phyloP scores from a whole-genome alignment of 2,797 vertebrate species.

The Poecilia wingei region DNA sequence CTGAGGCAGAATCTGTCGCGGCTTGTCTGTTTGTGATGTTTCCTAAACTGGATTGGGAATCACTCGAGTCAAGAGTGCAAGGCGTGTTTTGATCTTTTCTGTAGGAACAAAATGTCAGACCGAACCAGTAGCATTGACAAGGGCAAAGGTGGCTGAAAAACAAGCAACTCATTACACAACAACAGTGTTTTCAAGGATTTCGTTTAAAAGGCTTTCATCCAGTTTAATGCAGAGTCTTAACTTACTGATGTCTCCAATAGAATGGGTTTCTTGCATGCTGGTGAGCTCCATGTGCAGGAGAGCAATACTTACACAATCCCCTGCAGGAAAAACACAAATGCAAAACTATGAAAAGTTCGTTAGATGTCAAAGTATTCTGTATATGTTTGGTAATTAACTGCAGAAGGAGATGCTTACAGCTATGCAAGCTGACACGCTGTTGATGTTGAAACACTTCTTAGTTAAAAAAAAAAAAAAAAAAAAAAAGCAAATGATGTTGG shows the following conservation, averaged over 20 bases:
- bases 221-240: slow-evolving; percentile 36
- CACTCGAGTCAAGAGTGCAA: slow-evolving; percentile 15
- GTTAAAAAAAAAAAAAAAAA: background rate
- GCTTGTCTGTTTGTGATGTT: slow-evolving; percentile 56
- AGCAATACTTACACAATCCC: background rate
- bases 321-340: background rate
- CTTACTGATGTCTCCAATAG: slow-evolving; percentile 39
- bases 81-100: slow-evolving; percentile 28
- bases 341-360: slow-evolving; percentile 22
- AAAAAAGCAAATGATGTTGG: too few relatives aligned
- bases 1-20: slow-evolving; percentile 58
- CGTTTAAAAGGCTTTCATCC: slow-evolving; percentile 35
- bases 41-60: slow-evolving; percentile 35
- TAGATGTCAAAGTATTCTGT: slow-evolving; percentile 9
- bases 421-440: background rate
- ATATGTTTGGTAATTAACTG: slow-evolving; percentile 2
- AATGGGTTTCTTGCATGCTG: slow-evolving; percentile 16
- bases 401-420: background rate
- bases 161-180: slow-evolving; percentile 22
- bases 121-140: background rate
- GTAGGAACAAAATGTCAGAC: slow-evolving; percentile 21
- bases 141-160: slow-evolving; percentile 11
- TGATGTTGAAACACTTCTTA: background rate
- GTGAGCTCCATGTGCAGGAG: slow-evolving; percentile 27
- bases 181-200: slow-evolving; percentile 31